Conservation (phyloP, 2,888 invertebrate genomes). For the Homarus gammarus region DNA sequence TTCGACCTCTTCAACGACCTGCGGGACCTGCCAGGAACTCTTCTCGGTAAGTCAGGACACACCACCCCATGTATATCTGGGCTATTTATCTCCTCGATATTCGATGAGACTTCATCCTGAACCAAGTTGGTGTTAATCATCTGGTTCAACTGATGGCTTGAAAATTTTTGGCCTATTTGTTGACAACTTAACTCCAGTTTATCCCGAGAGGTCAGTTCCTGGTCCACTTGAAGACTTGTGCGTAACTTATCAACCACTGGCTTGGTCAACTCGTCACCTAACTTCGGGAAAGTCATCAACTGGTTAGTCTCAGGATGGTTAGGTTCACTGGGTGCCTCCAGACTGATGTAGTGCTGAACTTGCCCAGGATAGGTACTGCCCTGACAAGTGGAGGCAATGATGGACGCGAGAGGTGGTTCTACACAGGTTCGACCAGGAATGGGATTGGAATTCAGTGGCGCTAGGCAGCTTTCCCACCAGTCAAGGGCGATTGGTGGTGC, state of each 20-base stretch:
- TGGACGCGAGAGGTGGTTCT: not conserved
- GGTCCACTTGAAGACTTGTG: not conserved
- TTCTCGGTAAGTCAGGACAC: not conserved
- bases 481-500: not conserved
- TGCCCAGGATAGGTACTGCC: not conserved
- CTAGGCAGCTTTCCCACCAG: not conserved
- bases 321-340: not conserved
- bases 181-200: not conserved
- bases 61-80: not conserved
- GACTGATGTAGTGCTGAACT: not conserved
- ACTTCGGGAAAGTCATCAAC: too few species aligned
- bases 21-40: not conserved
- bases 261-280: not conserved
- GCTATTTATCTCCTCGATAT: not conserved
- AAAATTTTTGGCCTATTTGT: not conserved
- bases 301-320: not conserved
- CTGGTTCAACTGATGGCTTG: not conserved
- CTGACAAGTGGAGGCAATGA: constrained; percentile 2
- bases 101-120: not conserved
- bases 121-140: not conserved
- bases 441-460: not conserved
- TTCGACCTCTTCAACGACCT: constrained; percentile 7
- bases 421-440: not conserved
- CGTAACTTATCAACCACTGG: not conserved
- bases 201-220: not conserved